Conservation (phyloP, 1,140 invertebrate species). For the Papilio glaucus region DNA sequence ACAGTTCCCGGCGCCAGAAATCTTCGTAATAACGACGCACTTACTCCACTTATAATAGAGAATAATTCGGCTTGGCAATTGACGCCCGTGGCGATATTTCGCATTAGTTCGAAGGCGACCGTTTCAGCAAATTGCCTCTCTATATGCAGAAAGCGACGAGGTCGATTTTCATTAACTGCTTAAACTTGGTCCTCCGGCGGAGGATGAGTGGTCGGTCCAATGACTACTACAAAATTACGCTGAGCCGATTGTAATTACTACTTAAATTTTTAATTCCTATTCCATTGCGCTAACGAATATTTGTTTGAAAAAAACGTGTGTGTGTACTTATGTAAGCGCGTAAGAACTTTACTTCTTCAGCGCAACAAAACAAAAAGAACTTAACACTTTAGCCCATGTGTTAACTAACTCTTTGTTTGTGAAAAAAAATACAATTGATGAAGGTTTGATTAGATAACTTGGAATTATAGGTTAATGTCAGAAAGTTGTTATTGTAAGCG, state of each 20-base stretch:
- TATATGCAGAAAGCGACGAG: slow-evolving; percentile 76
- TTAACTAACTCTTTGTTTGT: too few species aligned
- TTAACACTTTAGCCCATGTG: too few species aligned
- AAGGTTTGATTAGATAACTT: too few species aligned
- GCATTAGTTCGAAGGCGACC: slow-evolving; percentile 70
- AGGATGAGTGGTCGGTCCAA: slow-evolving; percentile 52
- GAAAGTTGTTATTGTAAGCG: too few species aligned
- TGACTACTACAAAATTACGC: slow-evolving; percentile 20
- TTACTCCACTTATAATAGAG: slow-evolving; percentile 36
- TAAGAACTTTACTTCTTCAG: too few species aligned
- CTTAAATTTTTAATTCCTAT: not conserved
- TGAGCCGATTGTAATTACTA: slow-evolving; percentile 20
- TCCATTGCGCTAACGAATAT: not conserved
- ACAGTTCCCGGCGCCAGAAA: slow-evolving; percentile 43
- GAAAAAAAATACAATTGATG: too few species aligned
- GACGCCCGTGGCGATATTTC: slow-evolving; percentile 59
- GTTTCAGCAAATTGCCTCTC: slow-evolving; percentile 75
- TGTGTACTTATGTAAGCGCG: too few species aligned
- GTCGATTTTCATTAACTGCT: slow-evolving; percentile 77
- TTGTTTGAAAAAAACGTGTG: too few species aligned
- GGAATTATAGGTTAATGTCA: too few species aligned
- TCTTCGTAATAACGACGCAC: slow-evolving; percentile 43
- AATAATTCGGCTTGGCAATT: slow-evolving; percentile 39
- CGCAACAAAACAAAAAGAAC: too few species aligned
- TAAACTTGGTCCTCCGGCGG: slow-evolving; percentile 55